Conservation (phyloP, 2,888 invertebrate genomes). For the Acleris cristana region DNA sequence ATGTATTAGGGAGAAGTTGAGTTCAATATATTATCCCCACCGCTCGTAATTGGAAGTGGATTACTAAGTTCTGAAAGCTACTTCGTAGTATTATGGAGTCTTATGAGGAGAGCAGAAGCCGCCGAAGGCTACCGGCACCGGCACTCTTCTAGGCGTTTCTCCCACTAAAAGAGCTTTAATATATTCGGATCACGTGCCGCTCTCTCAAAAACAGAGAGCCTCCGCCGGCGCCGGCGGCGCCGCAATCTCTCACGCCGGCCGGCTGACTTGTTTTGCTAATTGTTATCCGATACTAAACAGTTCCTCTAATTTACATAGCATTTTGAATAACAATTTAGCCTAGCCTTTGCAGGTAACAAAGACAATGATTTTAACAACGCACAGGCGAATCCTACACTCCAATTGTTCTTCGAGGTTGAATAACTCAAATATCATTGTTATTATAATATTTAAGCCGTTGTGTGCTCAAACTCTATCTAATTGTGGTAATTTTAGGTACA, state of each 20-base stretch:
- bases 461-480: no score
- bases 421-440: slow-evolving; percentile 5
- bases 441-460: neutral
- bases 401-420: neutral
- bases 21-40: slow-evolving; percentile 20
- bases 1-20: slow-evolving; percentile 17
- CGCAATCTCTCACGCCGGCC: slow-evolving; percentile 14
- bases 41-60: slow-evolving; percentile 28
- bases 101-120: slow-evolving; percentile 25
- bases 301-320: slow-evolving; percentile 35
- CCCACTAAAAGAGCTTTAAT: slow-evolving; percentile 44
- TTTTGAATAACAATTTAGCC: slow-evolving; percentile 12
- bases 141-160: slow-evolving; percentile 38
- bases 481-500: no score
- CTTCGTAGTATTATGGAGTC: slow-evolving; percentile 15
- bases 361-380: slow-evolving; percentile 10
- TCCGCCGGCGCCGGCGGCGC: neutral
- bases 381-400: neutral
- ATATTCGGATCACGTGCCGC: slow-evolving; percentile 54
- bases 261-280: slow-evolving; percentile 21
- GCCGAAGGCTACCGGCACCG: slow-evolving; percentile 37
- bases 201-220: slow-evolving; percentile 26
- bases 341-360: slow-evolving; percentile 24
- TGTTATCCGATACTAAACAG: slow-evolving; percentile 35
- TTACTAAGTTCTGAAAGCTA: slow-evolving; percentile 28